Percentiles rank a stretch among this genome's conserved stretches.
phyloP scores from a whole-genome alignment of 2,797 vertebrate species.

The Falco novaeseelandiae region DNA sequence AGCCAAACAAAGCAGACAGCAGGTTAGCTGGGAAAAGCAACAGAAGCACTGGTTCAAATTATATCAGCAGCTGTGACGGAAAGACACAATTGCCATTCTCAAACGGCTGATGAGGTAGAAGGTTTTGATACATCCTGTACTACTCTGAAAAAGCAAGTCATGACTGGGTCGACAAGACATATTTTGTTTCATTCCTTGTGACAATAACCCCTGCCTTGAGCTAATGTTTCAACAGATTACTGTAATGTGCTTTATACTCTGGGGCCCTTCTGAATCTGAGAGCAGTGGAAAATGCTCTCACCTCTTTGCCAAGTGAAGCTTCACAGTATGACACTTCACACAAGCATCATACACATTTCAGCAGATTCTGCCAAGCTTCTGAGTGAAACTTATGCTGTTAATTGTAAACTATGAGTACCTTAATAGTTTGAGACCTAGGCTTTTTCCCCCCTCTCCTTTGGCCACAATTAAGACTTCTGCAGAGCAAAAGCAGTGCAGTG shows the following conservation, averaged over 20 bases:
- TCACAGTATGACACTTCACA: background rate
- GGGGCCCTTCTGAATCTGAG: background rate
- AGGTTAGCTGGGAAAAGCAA: background rate
- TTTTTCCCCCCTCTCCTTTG: background rate
- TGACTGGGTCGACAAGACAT: background rate
- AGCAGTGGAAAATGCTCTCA: background rate
- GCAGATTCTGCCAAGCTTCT: background rate
- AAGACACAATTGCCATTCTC: background rate
- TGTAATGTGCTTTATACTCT: background rate
- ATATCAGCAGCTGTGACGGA: fast-evolving
- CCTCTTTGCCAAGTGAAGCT: background rate
- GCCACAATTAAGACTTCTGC: background rate
- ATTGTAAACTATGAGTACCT: background rate
- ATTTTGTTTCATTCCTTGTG: background rate
- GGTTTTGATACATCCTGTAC: background rate
- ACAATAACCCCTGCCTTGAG: background rate
- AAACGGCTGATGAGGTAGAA: background rate
- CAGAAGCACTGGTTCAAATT: background rate
- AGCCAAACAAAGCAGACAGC: background rate
- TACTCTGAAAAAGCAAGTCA: background rate
- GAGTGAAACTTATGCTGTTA: background rate
- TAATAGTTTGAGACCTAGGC: background rate
- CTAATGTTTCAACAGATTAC: background rate
- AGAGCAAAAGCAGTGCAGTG: background rate
- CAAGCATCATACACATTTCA: background rate